Base-by-base conservation (phyloP, 2,888 invertebrate species). In the Heliconius charithonia region DNA sequence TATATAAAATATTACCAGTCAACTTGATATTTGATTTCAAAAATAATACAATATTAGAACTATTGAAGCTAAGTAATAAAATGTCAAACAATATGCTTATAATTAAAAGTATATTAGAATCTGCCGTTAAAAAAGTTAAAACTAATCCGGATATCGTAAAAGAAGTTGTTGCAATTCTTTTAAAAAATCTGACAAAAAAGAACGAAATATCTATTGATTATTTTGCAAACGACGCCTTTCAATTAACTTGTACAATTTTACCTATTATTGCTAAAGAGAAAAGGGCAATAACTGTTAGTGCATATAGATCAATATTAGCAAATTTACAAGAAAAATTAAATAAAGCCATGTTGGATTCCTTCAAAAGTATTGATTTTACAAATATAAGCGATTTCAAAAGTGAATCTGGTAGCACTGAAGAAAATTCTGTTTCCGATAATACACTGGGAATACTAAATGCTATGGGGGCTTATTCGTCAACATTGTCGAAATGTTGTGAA, bases 261-360 rank as follows among this genome's bases (percentile, higher is more conserved):
- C 94, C 95, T 2, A 85, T 92, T 27, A 91, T 95, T 77, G 90
- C 92, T 0, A 94, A 92, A 85, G 93, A 95, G 80, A 93, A 91
- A 80, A 90, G 91, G 84, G 86, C 88, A 1, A 91, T 93, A 59
- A 93, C 92, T 0, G 85, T 89, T 0, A 91, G 93, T 65, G 89
- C 89, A 0, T 90, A 87, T 59, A 87, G 94, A 83, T 91, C 94
- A 0, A 92, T 94, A 78, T 85, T 95, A 83, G 92, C 94, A 0
- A 90, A 92, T 79, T 81, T 94, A 81, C 94, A 94, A 87, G 94
- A 95, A 78, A 91, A 92, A 83, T 81, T 95, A 70, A 92, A 94
- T 78, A 88, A 87, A 75, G 84, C 87, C 1, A 85, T 95, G 83
- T 82, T 94, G 13, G 87, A 93, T 75, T 89, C 90, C 0, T 93